phyloP scores from a whole-genome alignment of 2,888 invertebrate genomes.

The Platycnemis pennipes region DNA sequence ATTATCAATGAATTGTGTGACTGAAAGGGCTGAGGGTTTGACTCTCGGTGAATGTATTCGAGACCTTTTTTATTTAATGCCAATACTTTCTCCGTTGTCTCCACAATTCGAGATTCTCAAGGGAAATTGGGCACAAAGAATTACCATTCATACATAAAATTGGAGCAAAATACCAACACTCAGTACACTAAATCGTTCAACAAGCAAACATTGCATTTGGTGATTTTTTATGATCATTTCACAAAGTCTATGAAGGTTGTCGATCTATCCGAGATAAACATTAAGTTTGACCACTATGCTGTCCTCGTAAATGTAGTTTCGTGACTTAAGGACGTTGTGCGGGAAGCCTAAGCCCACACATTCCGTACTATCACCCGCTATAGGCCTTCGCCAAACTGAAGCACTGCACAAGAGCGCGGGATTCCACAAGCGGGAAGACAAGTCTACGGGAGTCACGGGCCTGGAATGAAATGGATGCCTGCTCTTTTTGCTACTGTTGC shows the following conservation, averaged over 20 bases:
- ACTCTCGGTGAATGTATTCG: too few relatives aligned
- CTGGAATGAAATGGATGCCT: constrained; percentile 13
- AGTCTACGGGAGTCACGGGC: constrained; percentile 73
- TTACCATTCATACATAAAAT: too few relatives aligned
- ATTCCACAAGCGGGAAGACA: constrained; percentile 77
- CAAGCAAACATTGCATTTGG: too few relatives aligned
- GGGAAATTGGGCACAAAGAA: too few relatives aligned
- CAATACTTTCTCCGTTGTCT: too few relatives aligned
- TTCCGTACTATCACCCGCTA: constrained; percentile 77
- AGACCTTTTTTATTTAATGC: too few relatives aligned
- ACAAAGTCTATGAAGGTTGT: not conserved
- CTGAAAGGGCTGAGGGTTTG: too few relatives aligned
- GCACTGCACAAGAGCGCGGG: constrained; percentile 78
- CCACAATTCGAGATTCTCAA: too few relatives aligned
- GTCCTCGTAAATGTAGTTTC: constrained; percentile 79
- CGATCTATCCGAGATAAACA: constrained; percentile 79
- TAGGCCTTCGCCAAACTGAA: constrained; percentile 78
- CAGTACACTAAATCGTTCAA: too few relatives aligned
- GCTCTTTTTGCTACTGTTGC: not conserved
- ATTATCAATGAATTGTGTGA: too few relatives aligned
- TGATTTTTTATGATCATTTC: too few relatives aligned
- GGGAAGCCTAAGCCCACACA: constrained; percentile 80
- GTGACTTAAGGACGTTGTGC: constrained; percentile 79
- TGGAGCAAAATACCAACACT: too few relatives aligned
- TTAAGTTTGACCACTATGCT: constrained; percentile 81